These are phyloP conservation scores for Pempheris klunzingeri DNA, from an alignment of 2,797 vertebrate genomes.

Conservation along the genomic window DNA sequence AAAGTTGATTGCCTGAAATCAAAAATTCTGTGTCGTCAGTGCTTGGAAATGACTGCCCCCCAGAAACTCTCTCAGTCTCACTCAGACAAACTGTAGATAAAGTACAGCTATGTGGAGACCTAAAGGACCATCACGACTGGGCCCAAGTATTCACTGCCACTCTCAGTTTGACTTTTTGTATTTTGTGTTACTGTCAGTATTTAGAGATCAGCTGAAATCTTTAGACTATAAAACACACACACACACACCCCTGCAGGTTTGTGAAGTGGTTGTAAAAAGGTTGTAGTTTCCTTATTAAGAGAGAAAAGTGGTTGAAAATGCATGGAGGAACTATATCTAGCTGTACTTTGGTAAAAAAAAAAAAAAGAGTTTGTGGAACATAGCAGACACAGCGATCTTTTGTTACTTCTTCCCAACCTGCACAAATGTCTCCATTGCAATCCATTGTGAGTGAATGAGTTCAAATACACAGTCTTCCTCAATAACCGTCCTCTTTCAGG, in stretches of 20 bases:
- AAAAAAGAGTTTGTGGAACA: too few species aligned
- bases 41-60: not conserved
- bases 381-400: too few species aligned
- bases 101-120: not conserved
- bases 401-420: not conserved
- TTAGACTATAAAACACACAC: not conserved
- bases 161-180: not conserved
- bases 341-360: too few species aligned
- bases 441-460: not conserved
- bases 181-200: not conserved
- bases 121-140: not conserved
- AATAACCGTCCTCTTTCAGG: not conserved
- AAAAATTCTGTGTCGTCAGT: conserved; percentile 9
- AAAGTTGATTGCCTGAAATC: conserved; percentile 89
- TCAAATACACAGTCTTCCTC: not conserved
- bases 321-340: too few species aligned
- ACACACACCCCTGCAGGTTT: not conserved
- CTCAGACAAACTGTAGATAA: not conserved
- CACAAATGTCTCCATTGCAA: not conserved
- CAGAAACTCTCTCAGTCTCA: not conserved
- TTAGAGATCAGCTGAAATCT: not conserved
- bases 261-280: not conserved
- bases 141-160: not conserved
- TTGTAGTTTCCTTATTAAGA: not conserved
- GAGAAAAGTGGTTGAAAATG: not conserved